Evolutionary conservation across 2,888 invertebrate genomes (phyloP).

Genomic region (Malthinus flaveolus): DNA sequence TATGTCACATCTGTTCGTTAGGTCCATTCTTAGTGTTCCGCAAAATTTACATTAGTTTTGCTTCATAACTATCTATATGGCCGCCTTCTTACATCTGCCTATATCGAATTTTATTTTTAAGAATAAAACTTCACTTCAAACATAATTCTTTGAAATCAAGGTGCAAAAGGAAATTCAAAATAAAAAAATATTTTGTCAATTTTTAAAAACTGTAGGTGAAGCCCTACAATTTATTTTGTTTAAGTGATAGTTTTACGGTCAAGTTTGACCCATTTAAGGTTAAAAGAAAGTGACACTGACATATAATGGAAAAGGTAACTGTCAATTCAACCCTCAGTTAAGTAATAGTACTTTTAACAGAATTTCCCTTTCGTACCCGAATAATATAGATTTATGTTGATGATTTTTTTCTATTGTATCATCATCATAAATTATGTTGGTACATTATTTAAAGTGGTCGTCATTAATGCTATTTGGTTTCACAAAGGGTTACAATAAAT

Average conservation of each 20-base stretch:
- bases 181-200: no score
- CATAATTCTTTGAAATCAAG: no score
- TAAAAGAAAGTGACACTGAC: conserved; percentile 31
- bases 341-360: conserved; percentile 24
- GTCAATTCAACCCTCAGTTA: conserved; percentile 29
- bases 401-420: no score
- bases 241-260: conserved; percentile 19
- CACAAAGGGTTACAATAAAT: no score
- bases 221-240: conserved; percentile 27
- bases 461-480: no score
- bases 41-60: conserved; percentile 50
- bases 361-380: no score
- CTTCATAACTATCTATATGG: conserved; percentile 44
- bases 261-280: conserved; percentile 25
- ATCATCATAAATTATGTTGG: no score
- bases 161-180: no score
- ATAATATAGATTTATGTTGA: no score
- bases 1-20: conserved; percentile 38
- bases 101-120: conserved; percentile 43
- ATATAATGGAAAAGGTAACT: conserved; percentile 29
- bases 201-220: conserved; percentile 13
- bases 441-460: no score
- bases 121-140: no score
- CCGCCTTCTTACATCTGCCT: conserved; percentile 45
- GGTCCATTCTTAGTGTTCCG: conserved; percentile 41